Evolutionary conservation across 2,113 vertebrate species (phyloP).

Genomic region (Podarcis muralis): DNA sequence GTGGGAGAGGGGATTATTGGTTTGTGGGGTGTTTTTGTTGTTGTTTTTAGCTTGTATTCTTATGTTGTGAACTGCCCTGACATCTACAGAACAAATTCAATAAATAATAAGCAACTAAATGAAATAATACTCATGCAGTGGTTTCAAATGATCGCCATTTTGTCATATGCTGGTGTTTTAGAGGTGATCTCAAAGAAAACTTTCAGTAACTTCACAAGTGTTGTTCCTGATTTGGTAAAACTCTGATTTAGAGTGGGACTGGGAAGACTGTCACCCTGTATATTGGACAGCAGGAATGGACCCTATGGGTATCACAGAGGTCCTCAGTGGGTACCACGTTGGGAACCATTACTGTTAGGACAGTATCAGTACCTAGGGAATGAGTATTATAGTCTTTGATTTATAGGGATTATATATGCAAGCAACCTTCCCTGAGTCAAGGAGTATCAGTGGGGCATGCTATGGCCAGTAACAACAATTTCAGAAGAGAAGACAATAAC

Average conservation of each 20-base stretch:
- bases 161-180: background rate
- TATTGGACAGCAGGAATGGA: too few species aligned
- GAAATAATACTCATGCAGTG: background rate
- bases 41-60: too few species aligned
- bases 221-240: background rate
- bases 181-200: background rate
- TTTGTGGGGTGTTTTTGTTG: too few species aligned
- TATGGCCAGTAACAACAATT: background rate
- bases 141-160: background rate
- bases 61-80: too few species aligned
- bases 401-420: background rate
- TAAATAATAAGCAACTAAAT: too few species aligned
- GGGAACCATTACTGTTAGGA: background rate
- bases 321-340: too few species aligned
- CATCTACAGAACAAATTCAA: too few species aligned
- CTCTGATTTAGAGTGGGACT: too few species aligned
- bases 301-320: too few species aligned
- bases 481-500: slow-evolving; percentile 26
- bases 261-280: background rate
- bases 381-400: background rate
- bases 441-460: background rate
- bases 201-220: background rate
- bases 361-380: too few species aligned
- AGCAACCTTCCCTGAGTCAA: background rate
- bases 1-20: too few species aligned